Evolutionary conservation across 2,113 vertebrate genomes (phyloP), one percentile per base, ranked within the genome.

Genomic region (Empidonax alnorum): DNA sequence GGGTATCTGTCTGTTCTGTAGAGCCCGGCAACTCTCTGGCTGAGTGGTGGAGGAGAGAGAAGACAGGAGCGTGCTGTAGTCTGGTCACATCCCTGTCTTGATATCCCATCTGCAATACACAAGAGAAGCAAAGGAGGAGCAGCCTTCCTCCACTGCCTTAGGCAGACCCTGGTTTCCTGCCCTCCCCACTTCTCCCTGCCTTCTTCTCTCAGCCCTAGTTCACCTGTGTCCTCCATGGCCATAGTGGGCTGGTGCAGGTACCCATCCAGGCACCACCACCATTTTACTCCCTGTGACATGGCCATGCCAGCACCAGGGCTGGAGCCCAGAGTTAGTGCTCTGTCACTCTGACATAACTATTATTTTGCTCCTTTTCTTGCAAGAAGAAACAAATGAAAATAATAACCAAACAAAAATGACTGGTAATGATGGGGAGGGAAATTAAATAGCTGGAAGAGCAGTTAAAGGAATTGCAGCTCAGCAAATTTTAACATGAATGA

Each of bases 191-290:
- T n/a, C 37, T 85, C 47, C 13, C 23, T 78, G 37, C 10, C 28
- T 44, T 73, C 11, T 63, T 17, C 19, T 47, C 62, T 59, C 59
- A 65, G 25, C 9, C 20, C 30, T 67, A 7, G 5, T 41, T 49
- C 47, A 25, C 28, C 4, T 3, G 0, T 17, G 30, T 42, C 7
- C 23, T 53, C 11, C 6, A 41, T 35, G 56, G 41, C 4, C 2
- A 1, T 18, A 30, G 73, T 31, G 28, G 35, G 5, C 59, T 89
- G 23, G 10, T 1, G 0, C 42, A 50, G 28, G 16, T 53, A 59
- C 19, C 23, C 6, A 5, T 55, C 6, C 22, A 28, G 56, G 37
- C 35, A 75, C 28, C 28, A 61, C 19, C 41, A 69, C 14, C 11
- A 10, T 59, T 79, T 31, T 75, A 24, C 12, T 56, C 49, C 31